Evolutionary conservation across 2,888 invertebrate genomes (phyloP), one percentile per base, ranked within the genome.

Genomic region (Watsonalla binaria): DNA sequence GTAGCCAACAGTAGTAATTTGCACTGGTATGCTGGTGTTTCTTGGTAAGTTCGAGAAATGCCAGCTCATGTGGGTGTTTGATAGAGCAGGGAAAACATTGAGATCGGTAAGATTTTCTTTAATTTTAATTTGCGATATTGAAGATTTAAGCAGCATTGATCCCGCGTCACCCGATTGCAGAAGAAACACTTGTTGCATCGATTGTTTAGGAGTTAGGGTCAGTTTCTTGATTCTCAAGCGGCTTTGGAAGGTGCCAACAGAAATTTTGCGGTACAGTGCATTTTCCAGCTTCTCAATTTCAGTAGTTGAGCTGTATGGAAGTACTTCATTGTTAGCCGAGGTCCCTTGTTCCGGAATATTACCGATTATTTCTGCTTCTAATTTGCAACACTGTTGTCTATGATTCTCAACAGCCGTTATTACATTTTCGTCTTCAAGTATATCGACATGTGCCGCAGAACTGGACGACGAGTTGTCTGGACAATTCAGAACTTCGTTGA

Each of bases 1-100:
- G 59, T 83, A 89, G 6, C 82, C 84, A 13, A 88, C 78, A 0
- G 87, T 85, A 33, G 86, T 64, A 52, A 86, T 72, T 63, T 85
- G 82, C 65, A 80, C 61, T 5, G 42, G 42, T 42, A 42, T 42
- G 42, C 11, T 42, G 11, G 42, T 42, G 5, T 8, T 42, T 11
- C 5, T 42, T 7, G 89, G 86, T 51, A 85, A 68, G 24, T 69
- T 68, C 9, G 73, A 45, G 39, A 78, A 77, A 45, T 59, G 72
- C 72, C 75, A 82, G 60, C 82, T 70, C 24, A 80, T 60, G 48
- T 68, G 64, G 13, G 75, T 56, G 51, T 76, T 76, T 2, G 80
- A 69, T n/a, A 82, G 52, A 6, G 64, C 54, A 15, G 77, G 66
- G 37, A 78, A 55, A 42, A 65, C 53, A 51, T 69, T 70, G 0